Conservation (phyloP, 2,113 vertebrate genomes). For the Raja brachyura region DNA sequence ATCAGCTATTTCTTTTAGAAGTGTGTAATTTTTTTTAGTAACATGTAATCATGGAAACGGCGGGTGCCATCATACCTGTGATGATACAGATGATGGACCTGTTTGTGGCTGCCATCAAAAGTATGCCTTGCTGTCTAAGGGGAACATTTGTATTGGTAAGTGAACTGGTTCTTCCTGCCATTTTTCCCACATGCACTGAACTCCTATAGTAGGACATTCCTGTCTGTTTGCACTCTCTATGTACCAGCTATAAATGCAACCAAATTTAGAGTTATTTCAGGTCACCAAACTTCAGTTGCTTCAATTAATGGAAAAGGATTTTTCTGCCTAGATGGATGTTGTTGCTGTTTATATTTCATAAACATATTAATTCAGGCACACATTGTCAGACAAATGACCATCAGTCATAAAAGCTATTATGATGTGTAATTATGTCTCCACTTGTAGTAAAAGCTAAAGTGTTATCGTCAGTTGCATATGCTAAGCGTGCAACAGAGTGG, state of each 20-base stretch:
- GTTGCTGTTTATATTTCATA: background rate
- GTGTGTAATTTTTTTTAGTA: conserved; percentile 60
- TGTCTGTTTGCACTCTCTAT: background rate
- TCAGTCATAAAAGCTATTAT: background rate
- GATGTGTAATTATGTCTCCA: background rate
- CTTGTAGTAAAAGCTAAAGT: background rate
- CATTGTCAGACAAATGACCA: background rate
- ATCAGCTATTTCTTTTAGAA: conserved; percentile 30
- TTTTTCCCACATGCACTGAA: background rate
- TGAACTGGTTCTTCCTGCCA: conserved; percentile 10
- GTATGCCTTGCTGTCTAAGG: conserved; percentile 74
- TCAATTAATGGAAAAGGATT: background rate
- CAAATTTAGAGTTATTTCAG: background rate
- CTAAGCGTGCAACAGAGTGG: no score
- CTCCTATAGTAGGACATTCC: background rate
- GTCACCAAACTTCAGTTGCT: background rate
- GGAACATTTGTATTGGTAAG: conserved; percentile 85
- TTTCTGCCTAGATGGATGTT: background rate
- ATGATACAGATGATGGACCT: conserved; percentile 78
- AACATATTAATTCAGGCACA: background rate
- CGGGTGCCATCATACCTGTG: conserved; percentile 90
- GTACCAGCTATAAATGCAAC: background rate
- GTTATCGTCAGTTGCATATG: no score
- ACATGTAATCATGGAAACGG: conserved; percentile 96
- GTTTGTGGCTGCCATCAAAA: conserved; percentile 83